Evolutionary conservation across 2,888 invertebrate genomes (phyloP).

Genomic region (Agrotis exclamationis): DNA sequence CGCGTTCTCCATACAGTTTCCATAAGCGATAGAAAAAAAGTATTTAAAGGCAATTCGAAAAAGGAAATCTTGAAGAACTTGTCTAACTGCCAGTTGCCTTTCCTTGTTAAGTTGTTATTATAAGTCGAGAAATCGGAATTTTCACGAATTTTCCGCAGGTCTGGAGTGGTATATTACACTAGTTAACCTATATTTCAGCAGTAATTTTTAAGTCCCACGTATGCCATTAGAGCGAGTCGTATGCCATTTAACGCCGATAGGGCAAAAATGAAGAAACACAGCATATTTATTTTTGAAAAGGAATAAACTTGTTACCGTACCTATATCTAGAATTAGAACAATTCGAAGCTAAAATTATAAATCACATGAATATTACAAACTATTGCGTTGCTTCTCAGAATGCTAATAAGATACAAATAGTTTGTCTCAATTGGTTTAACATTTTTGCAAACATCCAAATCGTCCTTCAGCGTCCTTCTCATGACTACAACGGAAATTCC

Average conservation of each 20-base stretch:
- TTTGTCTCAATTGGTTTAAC: constrained; percentile 18
- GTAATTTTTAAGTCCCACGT: too few species aligned
- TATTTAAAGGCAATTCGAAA: constrained; percentile 19
- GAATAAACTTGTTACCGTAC: too few species aligned
- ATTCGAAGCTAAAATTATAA: not conserved
- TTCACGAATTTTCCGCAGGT: too few species aligned
- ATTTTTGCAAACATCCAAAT: constrained; percentile 23
- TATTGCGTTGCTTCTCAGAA: constrained; percentile 27
- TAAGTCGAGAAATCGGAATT: not conserved
- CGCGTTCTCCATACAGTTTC: constrained; percentile 22
- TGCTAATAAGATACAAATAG: constrained; percentile 34
- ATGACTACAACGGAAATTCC: constrained; percentile 31
- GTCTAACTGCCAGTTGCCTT: constrained; percentile 1
- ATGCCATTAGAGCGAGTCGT: too few species aligned
- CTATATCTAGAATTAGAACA: not conserved
- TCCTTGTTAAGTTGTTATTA: too few species aligned
- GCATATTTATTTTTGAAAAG: too few species aligned
- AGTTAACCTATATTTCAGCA: too few species aligned
- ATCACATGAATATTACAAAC: constrained; percentile 6
- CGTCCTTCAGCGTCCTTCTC: constrained; percentile 23
- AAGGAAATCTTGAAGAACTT: constrained; percentile 19
- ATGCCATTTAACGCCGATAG: too few species aligned
- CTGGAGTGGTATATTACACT: too few species aligned
- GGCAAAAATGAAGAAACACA: too few species aligned
- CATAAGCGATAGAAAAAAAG: constrained; percentile 16